These are phyloP conservation scores for Drosophila aff. DNA, from an alignment of 1,140 invertebrate species.

Conservation along the genomic window DNA sequence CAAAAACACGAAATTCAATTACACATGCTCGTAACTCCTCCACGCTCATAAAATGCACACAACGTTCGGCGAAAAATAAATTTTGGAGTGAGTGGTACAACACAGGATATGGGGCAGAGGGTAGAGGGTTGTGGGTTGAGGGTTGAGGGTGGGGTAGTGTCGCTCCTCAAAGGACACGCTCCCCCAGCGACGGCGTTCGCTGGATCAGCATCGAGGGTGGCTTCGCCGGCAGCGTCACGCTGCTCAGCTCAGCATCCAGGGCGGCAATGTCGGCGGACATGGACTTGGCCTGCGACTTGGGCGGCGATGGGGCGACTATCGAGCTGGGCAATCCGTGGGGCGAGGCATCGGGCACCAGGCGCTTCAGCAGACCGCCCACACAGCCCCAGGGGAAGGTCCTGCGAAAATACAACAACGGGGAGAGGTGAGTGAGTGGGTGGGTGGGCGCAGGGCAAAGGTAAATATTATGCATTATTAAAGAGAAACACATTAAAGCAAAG, in stretches of 20 bases:
- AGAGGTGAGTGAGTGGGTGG: slow-evolving; percentile 19
- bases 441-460: slow-evolving; percentile 58
- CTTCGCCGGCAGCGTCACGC: slow-evolving; percentile 71
- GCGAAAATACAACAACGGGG: slow-evolving; percentile 30
- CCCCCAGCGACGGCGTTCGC: slow-evolving; percentile 81
- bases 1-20: slow-evolving; percentile 83
- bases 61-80: slow-evolving; percentile 30
- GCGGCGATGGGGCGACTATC: slow-evolving; percentile 26
- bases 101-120: slow-evolving; percentile 3
- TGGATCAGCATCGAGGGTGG: slow-evolving; percentile 82
- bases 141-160: neutral
- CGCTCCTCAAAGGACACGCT: slow-evolving; percentile 78
- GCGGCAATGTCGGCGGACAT: slow-evolving; percentile 65
- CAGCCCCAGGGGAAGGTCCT: slow-evolving; percentile 90
- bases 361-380: slow-evolving; percentile 87
- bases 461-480: slow-evolving; percentile 82
- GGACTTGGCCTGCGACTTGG: slow-evolving; percentile 22
- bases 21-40: slow-evolving; percentile 67
- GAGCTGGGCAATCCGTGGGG: slow-evolving; percentile 85
- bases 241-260: slow-evolving; percentile 67
- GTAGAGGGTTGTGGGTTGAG: neutral
- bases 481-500: slow-evolving; percentile 74
- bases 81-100: neutral
- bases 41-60: slow-evolving; percentile 61
- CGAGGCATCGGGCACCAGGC: slow-evolving; percentile 88